Evolutionary conservation across 1,140 invertebrate genomes (phyloP).

Genomic region (Contarinia nasturtii): DNA sequence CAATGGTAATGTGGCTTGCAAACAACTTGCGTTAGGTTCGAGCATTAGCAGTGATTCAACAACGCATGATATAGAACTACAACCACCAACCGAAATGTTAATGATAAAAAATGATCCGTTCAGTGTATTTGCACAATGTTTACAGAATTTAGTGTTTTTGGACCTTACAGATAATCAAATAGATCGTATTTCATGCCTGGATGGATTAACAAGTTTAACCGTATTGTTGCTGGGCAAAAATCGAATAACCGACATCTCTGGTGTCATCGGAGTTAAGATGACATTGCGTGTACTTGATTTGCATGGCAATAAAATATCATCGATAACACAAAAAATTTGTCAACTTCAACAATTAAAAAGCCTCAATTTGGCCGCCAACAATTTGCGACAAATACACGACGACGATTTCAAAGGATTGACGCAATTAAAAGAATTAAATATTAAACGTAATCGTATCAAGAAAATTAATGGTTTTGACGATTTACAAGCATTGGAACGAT

Average conservation of each 20-base stretch:
- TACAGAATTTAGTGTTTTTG: constrained; percentile 69
- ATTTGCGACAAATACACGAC: constrained; percentile 49
- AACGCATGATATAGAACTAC: background rate
- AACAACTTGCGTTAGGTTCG: background rate
- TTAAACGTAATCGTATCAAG: constrained; percentile 65
- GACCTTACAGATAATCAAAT: constrained; percentile 90
- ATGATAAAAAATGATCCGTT: background rate
- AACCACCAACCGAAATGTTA: background rate
- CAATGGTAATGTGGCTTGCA: too few relatives aligned
- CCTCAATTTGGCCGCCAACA: constrained; percentile 79
- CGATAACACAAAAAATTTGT: constrained; percentile 27
- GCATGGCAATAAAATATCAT: constrained; percentile 69
- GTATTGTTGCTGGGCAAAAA: constrained; percentile 83
- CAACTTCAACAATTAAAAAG: constrained; percentile 60
- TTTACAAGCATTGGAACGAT: constrained; percentile 25
- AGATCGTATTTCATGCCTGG: constrained; percentile 58
- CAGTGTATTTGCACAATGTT: constrained; percentile 22
- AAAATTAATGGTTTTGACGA: constrained; percentile 62
- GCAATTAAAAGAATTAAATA: constrained; percentile 66
- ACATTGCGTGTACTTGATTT: constrained; percentile 55
- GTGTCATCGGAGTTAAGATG: constrained; percentile 11
- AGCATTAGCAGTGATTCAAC: background rate
- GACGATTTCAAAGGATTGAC: constrained; percentile 55
- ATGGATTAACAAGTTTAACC: constrained; percentile 51
- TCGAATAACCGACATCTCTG: constrained; percentile 33